Evolutionary conservation across 2,888 invertebrate genomes (phyloP).

Genomic region (Ctenicera cuprea): DNA sequence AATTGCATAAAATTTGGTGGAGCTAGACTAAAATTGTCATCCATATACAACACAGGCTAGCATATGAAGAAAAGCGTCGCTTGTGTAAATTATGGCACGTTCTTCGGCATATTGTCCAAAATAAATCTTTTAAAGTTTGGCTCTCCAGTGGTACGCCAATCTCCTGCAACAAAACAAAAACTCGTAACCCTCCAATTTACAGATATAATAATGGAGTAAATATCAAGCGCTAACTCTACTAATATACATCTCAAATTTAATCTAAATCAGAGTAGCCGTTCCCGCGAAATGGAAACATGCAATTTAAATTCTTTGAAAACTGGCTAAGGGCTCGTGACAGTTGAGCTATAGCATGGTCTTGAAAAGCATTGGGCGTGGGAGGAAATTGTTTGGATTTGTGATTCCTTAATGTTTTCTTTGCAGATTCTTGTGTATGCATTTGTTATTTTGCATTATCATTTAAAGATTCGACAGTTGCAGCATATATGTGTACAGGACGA

Average conservation of each 20-base stretch:
- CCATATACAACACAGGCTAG: too few relatives aligned
- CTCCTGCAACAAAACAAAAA: neutral
- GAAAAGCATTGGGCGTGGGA: neutral
- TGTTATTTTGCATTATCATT: neutral
- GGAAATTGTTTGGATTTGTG: conserved; percentile 1
- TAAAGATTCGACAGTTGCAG: neutral
- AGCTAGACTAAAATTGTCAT: neutral
- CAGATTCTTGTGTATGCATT: neutral
- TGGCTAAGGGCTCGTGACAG: too few relatives aligned
- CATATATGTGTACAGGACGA: neutral
- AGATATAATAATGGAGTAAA: too few relatives aligned
- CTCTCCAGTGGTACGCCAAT: neutral
- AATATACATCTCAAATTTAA: too few relatives aligned
- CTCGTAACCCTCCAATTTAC: too few relatives aligned
- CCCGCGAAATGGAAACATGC: too few relatives aligned
- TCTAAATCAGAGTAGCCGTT: too few relatives aligned
- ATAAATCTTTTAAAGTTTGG: neutral
- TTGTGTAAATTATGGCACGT: neutral
- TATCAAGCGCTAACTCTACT: too few relatives aligned
- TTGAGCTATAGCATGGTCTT: neutral
- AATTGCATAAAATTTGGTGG: neutral
- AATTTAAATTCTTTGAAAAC: too few relatives aligned
- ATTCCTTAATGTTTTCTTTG: neutral
- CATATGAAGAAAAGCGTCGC: neutral
- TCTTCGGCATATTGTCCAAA: neutral